Base-by-base conservation (phyloP, 2,888 invertebrate genomes). In the Macroteleia sp. region DNA sequence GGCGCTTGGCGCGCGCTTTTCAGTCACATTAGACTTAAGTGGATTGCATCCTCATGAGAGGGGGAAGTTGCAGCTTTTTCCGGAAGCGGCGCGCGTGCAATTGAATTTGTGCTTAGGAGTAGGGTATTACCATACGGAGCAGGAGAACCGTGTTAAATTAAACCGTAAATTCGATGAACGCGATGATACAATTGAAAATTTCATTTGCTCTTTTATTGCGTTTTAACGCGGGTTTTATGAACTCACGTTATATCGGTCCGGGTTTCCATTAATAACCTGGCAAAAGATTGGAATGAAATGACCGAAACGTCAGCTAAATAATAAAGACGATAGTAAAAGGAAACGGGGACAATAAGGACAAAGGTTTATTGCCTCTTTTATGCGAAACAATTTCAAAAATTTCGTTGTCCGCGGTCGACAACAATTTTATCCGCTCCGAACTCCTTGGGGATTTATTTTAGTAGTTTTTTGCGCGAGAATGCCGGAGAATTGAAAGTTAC, bases 1-100 rank as follows among this genome's bases (percentile, higher is more conserved):
- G 56, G 56, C 30, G 17, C 67, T 20, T 4, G 25, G 50, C 20
- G 22, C 28, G 54, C 34, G 64, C 52, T 54, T 57, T 42, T 56
- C 19, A 50, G 57, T 32, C 67, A 48, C 67, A 59, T 70, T 52
- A 52, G 59, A 70, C 59, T 52, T 61, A 41, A 61, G 61, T 70
- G 50, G 52, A 70, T 70, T 52, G 70, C 70, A 36, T 52, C 44
- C 9, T 44, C 30, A 25, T 36, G 41, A 14, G 6, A 22, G 12
- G n/a, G 41, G n/a, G n/a, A 50, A 42, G 66, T 44, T 46, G 34
- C 36, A 1, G 66, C 44, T 32, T 52, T 62, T 52, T 30, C 41
- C 42, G 64, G 52, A 34, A 42, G 17, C 34, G 36, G 8, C 41
- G 48, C 39, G 50, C 28, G 59, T 9, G n/a, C 41, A 64, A 64